Evolutionary conservation across 2,113 vertebrate species (phyloP), one percentile per base, ranked within the genome.

Genomic region (Apus apus): DNA sequence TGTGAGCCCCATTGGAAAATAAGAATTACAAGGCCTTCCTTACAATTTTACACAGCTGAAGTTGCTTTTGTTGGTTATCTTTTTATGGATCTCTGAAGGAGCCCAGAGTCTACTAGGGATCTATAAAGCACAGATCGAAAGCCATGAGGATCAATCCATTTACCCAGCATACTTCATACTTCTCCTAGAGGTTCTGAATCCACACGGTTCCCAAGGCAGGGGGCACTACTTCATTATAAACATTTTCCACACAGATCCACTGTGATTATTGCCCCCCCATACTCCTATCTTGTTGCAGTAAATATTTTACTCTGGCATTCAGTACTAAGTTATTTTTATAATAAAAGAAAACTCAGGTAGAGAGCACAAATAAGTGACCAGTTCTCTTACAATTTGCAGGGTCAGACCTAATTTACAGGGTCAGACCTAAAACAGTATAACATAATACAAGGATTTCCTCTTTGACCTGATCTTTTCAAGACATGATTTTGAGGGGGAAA

Each of bases 181-280:
- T 56, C 16, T 77, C 15, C 26, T 17, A 61, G 32, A 65, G 22
- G 32, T 67, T 46, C 58, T 32, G 15, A 85, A 75, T 38, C 34
- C 13, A 56, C 32, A 29, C 43, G 15, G 23, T 32, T 89, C 32
- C 45, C 54, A 45, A 76, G 51, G 53, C 53, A 78, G 38, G 22
- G 40, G 79, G 21, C 6, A 11, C 11, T 13, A 68, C 72, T 86
- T 88, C 13, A 38, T 38, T n/a, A 38, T 4, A 51, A 71, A 54
- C 2, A 64, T n/a, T 75, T 75, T 54, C 18, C 17, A 61, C 15
- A 36, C 21, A 50, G 21, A 26, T 80, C n/a, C 20, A 4, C 26
- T 30, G 22, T 38, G 46, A 50, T 10, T 20, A 54, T 65, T 8
- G 4, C 6, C 25, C 15, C 15, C 2, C 15, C 2, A 0, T 68